A percentile compares a stretch with the other conserved stretches of the same genome.
phyloP scores from a whole-genome alignment of 2,113 vertebrate genomes.

The Oryzias melastigma region DNA sequence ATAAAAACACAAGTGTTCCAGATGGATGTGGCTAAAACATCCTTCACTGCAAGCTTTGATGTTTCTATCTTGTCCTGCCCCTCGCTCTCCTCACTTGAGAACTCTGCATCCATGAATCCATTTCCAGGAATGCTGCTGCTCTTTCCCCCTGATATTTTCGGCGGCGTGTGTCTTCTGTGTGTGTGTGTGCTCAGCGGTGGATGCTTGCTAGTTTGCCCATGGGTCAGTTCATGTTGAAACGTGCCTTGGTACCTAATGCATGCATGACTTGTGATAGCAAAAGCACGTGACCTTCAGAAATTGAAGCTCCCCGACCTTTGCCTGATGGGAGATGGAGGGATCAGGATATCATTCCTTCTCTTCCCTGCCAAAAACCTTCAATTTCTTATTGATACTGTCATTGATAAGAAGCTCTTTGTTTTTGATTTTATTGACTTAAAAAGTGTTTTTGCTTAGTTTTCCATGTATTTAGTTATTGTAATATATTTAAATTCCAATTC shows the following conservation, averaged over 20 bases:
- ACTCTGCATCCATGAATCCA: neutral
- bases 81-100: slow-evolving; percentile 12
- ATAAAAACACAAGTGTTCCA: no score
- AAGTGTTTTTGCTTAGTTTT: no score
- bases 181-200: neutral
- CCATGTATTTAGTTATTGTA: no score
- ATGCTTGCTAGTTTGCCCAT: slow-evolving; percentile 2
- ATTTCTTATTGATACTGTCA: no score
- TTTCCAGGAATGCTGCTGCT: slow-evolving; percentile 23
- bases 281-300: slow-evolving; percentile 36
- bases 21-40: neutral
- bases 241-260: slow-evolving; percentile 11
- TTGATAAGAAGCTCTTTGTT: no score
- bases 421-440: no score
- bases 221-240: slow-evolving; percentile 11
- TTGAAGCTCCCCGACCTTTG: slow-evolving; percentile 17
- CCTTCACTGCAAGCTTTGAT: slow-evolving; percentile 17
- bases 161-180: slow-evolving; percentile 1
- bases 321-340: slow-evolving; percentile 6
- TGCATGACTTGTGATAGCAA: slow-evolving; percentile 16
- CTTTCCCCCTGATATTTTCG: slow-evolving; percentile 14
- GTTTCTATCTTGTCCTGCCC: slow-evolving; percentile 19
- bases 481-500: no score
- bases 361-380: neutral
- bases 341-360: neutral